These are phyloP conservation scores for Tautogolabrus adspersus DNA, from an alignment of 2,113 vertebrate genomes.

Conservation along the genomic window DNA sequence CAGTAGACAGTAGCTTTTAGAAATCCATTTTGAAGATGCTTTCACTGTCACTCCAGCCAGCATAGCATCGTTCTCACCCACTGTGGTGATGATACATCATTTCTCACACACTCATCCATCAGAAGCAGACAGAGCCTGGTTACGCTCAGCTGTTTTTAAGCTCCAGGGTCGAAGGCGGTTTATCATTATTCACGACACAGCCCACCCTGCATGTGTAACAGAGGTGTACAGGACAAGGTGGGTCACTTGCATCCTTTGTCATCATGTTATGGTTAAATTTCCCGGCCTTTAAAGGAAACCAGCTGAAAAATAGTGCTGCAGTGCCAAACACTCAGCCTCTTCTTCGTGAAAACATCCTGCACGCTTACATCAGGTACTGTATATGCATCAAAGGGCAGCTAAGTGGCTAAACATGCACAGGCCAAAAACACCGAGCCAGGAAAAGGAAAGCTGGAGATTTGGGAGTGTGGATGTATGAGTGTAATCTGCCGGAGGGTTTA, in stretches of 20 bases:
- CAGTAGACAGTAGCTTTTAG: conserved; percentile 9
- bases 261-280: conserved; percentile 43
- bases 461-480: conserved; percentile 38
- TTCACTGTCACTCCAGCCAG: conserved; percentile 21
- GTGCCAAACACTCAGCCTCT: conserved; percentile 45
- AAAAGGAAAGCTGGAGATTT: conserved; percentile 34
- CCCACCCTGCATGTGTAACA: conserved; percentile 34
- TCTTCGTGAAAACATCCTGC: conserved; percentile 25
- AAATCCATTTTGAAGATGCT: conserved; percentile 27
- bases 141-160: conserved; percentile 19
- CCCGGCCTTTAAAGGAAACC: conserved; percentile 27
- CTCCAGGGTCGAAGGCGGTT: conserved; percentile 34
- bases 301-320: conserved; percentile 34
- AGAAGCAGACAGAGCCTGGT: conserved; percentile 44
- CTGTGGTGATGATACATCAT: conserved; percentile 43
- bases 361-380: conserved; percentile 27
- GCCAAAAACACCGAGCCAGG: conserved; percentile 28
- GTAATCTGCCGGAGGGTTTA: conserved; percentile 9
- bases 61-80: conserved; percentile 40
- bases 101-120: conserved; percentile 57
- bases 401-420: conserved; percentile 31
- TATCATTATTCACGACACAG: conserved; percentile 47
- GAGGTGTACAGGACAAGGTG: conserved; percentile 15
- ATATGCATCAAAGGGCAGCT: conserved; percentile 29
- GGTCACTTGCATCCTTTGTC: conserved; percentile 49